phyloP scores from a whole-genome alignment of 2,797 vertebrate genomes.

The Crocidura indochinensis region DNA sequence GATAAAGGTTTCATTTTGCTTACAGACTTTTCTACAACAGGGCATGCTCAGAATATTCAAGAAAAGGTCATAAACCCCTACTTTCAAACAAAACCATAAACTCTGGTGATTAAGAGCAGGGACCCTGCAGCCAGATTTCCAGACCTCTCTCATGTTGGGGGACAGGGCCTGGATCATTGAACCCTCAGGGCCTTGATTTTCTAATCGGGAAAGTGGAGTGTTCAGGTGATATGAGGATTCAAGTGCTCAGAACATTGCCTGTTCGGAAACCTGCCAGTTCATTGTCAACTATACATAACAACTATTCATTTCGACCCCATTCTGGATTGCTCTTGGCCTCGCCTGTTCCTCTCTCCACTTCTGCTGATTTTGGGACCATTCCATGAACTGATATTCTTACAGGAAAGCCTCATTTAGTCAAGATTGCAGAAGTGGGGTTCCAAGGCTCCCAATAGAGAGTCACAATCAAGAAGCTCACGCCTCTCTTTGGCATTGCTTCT shows the following conservation, averaged over 20 bases:
- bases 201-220: conserved; percentile 38
- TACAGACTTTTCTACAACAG: background rate
- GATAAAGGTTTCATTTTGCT: conserved; percentile 45
- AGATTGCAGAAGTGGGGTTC: background rate
- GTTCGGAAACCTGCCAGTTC: background rate
- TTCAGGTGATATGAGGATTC: background rate
- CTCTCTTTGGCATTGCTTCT: background rate
- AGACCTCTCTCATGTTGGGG: background rate
- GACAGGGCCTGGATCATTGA: fast-evolving
- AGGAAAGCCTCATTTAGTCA: background rate
- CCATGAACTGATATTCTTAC: background rate
- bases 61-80: conserved; percentile 23
- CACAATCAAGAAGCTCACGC: background rate
- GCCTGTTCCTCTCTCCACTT: background rate
- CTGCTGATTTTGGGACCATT: background rate
- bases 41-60: background rate
- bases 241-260: background rate
- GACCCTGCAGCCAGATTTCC: background rate
- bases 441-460: background rate
- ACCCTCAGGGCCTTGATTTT: background rate
- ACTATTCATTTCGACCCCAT: background rate
- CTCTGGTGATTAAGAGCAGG: background rate
- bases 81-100: background rate
- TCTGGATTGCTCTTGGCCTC: background rate
- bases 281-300: background rate